A percentile compares a stretch with the other conserved stretches of the same genome.
Conservation (phyloP, 2,113 vertebrate species). For the Micronisus gabar region DNA sequence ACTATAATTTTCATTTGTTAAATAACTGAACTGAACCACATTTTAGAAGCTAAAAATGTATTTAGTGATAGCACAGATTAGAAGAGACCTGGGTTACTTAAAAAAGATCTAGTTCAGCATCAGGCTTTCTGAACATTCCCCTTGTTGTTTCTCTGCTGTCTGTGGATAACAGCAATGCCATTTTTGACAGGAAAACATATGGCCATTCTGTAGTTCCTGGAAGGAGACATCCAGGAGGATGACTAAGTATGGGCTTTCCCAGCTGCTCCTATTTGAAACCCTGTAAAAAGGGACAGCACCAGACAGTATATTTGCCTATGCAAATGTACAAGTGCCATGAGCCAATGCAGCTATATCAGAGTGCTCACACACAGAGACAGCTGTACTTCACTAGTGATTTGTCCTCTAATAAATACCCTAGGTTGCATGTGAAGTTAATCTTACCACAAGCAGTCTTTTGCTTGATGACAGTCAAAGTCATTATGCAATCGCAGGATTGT, state of each 20-base stretch:
- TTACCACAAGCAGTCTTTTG: neutral
- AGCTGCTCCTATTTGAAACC: slow-evolving; percentile 6
- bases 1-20: neutral
- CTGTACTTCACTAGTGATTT: neutral
- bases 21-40: neutral
- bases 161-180: neutral
- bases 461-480: neutral
- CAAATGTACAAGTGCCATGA: neutral
- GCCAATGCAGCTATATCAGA: neutral
- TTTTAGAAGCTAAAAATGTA: neutral
- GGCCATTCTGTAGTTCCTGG: slow-evolving; percentile 21
- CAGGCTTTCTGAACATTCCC: neutral
- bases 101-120: neutral
- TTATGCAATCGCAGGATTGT: neutral
- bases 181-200: slow-evolving; percentile 37
- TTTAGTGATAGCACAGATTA: neutral
- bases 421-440: neutral
- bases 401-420: neutral
- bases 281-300: neutral
- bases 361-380: neutral
- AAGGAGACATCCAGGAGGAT: slow-evolving; percentile 10
- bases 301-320: neutral
- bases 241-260: slow-evolving; percentile 28
- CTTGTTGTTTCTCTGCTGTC: neutral
- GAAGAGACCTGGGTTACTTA: neutral